phyloP scores from a whole-genome alignment of 1,140 invertebrate species.

The Belonocnema kinseyi region DNA sequence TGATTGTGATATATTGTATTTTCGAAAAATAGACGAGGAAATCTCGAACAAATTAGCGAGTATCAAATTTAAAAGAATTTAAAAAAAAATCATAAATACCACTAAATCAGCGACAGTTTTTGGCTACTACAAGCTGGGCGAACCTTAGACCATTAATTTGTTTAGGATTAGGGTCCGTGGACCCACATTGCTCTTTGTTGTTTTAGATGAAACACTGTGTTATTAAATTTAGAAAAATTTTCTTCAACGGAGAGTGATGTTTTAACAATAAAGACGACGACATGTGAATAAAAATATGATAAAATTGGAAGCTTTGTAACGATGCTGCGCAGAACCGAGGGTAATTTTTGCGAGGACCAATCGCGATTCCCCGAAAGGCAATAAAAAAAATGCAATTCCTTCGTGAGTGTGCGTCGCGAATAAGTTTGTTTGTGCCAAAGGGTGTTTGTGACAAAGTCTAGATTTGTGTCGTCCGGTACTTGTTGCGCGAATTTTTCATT shows the following conservation, averaged over 20 bases:
- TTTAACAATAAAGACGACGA: too few relatives aligned
- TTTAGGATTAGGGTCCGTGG: too few relatives aligned
- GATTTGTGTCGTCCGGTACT: constrained; percentile 21
- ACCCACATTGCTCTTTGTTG: constrained; percentile 2
- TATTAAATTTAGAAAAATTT: constrained; percentile 14
- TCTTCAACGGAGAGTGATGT: constrained; percentile 2
- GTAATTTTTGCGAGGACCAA: not conserved
- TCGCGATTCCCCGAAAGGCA: constrained; percentile 7
- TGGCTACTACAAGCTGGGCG: not conserved
- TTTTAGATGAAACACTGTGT: constrained; percentile 12
- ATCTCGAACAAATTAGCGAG: not conserved
- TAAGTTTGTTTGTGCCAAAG: constrained; percentile 29
- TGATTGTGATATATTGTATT: not conserved
- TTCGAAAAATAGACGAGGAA: not conserved
- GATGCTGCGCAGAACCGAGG: not conserved
- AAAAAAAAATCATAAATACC: not conserved
- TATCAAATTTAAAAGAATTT: not conserved
- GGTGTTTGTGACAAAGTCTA: constrained; percentile 26
- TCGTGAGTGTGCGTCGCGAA: constrained; percentile 22
- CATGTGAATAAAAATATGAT: not conserved
- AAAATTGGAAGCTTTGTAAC: constrained; percentile 24
- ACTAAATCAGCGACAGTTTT: not conserved
- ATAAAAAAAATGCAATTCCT: constrained; percentile 22
- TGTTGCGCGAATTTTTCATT: constrained; percentile 17
- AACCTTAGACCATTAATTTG: too few relatives aligned